phyloP scores from a whole-genome alignment of 2,888 invertebrate genomes.

The Hypolimnas misippus region DNA sequence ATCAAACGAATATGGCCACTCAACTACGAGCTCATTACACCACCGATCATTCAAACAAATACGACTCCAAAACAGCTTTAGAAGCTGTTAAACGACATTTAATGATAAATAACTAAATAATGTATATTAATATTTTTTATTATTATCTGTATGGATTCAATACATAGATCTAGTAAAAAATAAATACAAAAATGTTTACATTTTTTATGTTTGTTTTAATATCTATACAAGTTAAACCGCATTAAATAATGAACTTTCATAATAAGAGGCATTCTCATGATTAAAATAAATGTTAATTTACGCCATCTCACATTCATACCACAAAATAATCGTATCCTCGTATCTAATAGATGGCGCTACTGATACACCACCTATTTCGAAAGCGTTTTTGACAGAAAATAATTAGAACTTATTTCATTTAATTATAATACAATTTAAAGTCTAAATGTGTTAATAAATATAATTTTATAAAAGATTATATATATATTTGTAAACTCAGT shows the following conservation, averaged over 20 bases:
- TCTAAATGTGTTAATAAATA: too few relatives aligned
- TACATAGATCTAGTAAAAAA: too few relatives aligned
- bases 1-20: conserved; percentile 86
- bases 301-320: background rate
- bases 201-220: background rate
- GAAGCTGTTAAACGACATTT: conserved; percentile 67
- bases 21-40: conserved; percentile 87
- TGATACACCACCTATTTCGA: too few relatives aligned
- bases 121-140: background rate
- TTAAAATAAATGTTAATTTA: too few relatives aligned
- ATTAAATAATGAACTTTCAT: too few relatives aligned
- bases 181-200: too few relatives aligned
- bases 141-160: background rate
- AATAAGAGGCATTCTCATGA: too few relatives aligned
- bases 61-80: conserved; percentile 76
- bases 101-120: conserved; percentile 45
- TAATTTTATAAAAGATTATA: background rate
- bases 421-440: too few relatives aligned
- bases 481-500: too few relatives aligned
- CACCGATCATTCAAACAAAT: conserved; percentile 81
- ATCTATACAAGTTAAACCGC: background rate
- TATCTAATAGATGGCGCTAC: conserved; percentile 14
- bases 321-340: too few relatives aligned
- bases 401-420: too few relatives aligned
- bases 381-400: too few relatives aligned